Evolutionary conservation across 2,888 invertebrate species (phyloP).

Genomic region (Ophion ventricosus): DNA sequence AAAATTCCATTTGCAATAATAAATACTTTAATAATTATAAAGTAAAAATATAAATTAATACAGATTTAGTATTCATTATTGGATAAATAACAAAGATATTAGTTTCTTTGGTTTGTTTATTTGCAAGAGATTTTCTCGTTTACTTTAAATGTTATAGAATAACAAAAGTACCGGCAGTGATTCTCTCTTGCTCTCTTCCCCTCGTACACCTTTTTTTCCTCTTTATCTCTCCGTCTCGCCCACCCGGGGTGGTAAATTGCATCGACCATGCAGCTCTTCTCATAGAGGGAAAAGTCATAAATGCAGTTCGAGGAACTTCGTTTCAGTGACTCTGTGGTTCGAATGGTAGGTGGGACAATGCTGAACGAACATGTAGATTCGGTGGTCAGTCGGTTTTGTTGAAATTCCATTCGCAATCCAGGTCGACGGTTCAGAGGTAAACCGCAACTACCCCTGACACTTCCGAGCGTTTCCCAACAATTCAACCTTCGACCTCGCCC

Average conservation of each 20-base stretch:
- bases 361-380: conserved; percentile 14
- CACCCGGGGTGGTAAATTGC: not conserved
- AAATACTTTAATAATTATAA: not conserved
- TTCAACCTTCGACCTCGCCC: conserved; percentile 46
- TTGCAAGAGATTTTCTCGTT: too few relatives aligned
- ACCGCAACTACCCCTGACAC: conserved; percentile 56
- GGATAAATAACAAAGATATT: too few relatives aligned
- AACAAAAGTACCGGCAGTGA: too few relatives aligned
- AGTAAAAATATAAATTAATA: not conserved
- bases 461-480: conserved; percentile 47
- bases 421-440: conserved; percentile 53
- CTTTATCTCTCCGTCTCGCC: not conserved
- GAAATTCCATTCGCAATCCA: conserved; percentile 41
- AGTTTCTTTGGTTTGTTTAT: too few relatives aligned
- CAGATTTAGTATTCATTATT: not conserved
- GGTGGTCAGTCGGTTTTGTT: conserved; percentile 22
- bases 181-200: not conserved
- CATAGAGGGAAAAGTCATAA: conserved; percentile 13
- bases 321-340: not conserved
- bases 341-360: not conserved
- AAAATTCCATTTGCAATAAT: not conserved
- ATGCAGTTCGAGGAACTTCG: conserved; percentile 16
- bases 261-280: not conserved
- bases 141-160: too few relatives aligned
- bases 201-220: not conserved